Percentiles rank a stretch among this genome's conserved stretches.
Evolutionary conservation across 1,140 invertebrate species (phyloP).

Genomic region (Pararge aegeria): DNA sequence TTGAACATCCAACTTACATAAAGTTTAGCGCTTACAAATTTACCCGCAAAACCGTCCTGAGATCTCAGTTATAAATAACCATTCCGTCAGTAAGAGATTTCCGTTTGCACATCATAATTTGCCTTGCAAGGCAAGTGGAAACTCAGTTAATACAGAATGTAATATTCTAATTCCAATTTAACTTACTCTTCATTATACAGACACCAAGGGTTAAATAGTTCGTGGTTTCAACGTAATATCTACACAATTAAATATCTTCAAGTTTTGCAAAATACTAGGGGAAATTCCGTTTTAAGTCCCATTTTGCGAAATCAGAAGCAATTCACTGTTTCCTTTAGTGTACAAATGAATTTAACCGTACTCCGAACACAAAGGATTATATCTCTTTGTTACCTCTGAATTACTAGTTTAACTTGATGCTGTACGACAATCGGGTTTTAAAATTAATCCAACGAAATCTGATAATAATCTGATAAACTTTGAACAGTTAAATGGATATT

Average conservation of each 20-base stretch:
- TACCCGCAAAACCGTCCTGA: too few relatives aligned
- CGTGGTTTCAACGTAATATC: neutral
- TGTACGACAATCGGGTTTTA: neutral
- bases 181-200: too few relatives aligned
- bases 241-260: neutral
- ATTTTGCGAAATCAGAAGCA: constrained; percentile 3
- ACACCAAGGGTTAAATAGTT: neutral
- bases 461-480: neutral
- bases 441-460: neutral
- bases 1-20: too few relatives aligned
- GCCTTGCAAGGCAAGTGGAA: too few relatives aligned
- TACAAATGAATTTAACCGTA: constrained; percentile 6
- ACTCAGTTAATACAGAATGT: too few relatives aligned
- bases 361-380: constrained; percentile 4
- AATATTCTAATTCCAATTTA: too few relatives aligned
- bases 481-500: neutral
- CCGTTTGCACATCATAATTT: too few relatives aligned
- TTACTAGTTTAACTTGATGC: neutral
- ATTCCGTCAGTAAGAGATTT: too few relatives aligned
- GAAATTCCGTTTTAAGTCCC: constrained; percentile 4
- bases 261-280: constrained; percentile 2
- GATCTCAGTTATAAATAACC: too few relatives aligned
- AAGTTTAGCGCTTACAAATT: too few relatives aligned
- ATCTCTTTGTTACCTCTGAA: constrained; percentile 2
- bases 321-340: constrained; percentile 7